Evolutionary conservation across 2,888 invertebrate genomes (phyloP), one percentile per base, ranked within the genome.

Genomic region (Linnaemya tessellans): DNA sequence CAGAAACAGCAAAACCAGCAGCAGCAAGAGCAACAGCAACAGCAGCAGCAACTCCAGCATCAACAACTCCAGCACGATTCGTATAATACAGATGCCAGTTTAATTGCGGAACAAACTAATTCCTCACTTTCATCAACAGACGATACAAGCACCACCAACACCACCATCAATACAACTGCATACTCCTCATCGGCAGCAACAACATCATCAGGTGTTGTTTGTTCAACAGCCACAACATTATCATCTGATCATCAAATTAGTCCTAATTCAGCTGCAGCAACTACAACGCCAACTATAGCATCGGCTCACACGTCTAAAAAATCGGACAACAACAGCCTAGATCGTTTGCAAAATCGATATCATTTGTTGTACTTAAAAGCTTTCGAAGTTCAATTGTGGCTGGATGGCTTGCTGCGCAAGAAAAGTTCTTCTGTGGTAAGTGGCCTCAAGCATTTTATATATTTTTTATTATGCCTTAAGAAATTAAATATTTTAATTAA

Each of bases 351-450:
- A 93, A 94, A 96, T 86, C 96, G 97, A 91, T 98, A 97, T 97
- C 98, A 98, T 93, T 95, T 96, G 88, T 94, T 98, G 88, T 98
- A 97, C 94, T 93, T 98, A 89, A 94, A 97, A 89, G 97, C 97
- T 77, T 94, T 98, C 90, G 98, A 98, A 95, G 97, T 97, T 95
- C 97, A 97, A 94, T 97, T 97, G 93, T 96, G 97, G 92, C 94
- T 98, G 91, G 98, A 98, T 92, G 96, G 96, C 88, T 94, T 97
- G 87, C 94, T 96, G 86, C 94, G 95, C 87, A 95, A 94, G 91
- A 94, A 95, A 90, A 94, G 94, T 90, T 95, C 94, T 90, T 94
- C 94, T 92, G 94, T 93, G 93, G 95, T 95, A 91, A 93, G 94
- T 93, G 13, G 1, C 9, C 38, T 54, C 0, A 20, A 51, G 13